A percentile compares a stretch with the other conserved stretches of the same genome.
Conservation (phyloP, 2,888 invertebrate genomes). For the Sthenelais limicola region DNA sequence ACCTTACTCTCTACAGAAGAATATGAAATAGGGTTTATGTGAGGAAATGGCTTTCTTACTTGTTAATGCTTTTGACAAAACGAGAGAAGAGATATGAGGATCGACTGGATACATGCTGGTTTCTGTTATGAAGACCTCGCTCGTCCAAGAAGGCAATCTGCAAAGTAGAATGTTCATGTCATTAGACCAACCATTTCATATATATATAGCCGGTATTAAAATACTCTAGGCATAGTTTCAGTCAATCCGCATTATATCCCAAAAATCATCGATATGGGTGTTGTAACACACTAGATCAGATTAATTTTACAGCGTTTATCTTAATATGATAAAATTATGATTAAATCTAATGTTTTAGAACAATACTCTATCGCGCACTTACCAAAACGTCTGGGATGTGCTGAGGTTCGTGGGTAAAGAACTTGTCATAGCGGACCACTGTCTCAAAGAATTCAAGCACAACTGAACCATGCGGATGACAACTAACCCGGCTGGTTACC, state of each 20-base stretch:
- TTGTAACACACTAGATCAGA: too few relatives aligned
- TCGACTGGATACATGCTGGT: conserved; percentile 74
- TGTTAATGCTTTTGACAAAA: conserved; percentile 75
- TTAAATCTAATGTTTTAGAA: too few relatives aligned
- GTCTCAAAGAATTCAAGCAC: conserved; percentile 75
- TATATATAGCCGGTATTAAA: too few relatives aligned
- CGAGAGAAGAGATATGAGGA: conserved; percentile 76
- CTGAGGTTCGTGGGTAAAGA: conserved; percentile 74
- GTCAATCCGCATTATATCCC: too few relatives aligned
- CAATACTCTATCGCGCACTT: conserved; percentile 51
- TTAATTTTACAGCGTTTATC: too few relatives aligned
- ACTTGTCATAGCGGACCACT: conserved; percentile 75
- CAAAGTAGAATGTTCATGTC: conserved; percentile 6
- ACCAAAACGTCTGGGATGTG: conserved; percentile 74
- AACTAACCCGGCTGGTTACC: conserved; percentile 73
- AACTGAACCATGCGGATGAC: conserved; percentile 73
- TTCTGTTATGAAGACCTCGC: conserved; percentile 74
- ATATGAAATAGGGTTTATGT: too few relatives aligned
- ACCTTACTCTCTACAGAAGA: too few relatives aligned
- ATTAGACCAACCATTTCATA: too few relatives aligned
- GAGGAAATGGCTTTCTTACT: too few relatives aligned
- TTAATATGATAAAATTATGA: too few relatives aligned
- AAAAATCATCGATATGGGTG: too few relatives aligned
- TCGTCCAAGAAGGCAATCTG: conserved; percentile 74
- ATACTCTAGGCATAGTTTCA: too few relatives aligned